A percentile compares a stretch with the other conserved stretches of the same genome.
phyloP scores from a whole-genome alignment of 2,113 vertebrate species.

The Hippocampus comes region DNA sequence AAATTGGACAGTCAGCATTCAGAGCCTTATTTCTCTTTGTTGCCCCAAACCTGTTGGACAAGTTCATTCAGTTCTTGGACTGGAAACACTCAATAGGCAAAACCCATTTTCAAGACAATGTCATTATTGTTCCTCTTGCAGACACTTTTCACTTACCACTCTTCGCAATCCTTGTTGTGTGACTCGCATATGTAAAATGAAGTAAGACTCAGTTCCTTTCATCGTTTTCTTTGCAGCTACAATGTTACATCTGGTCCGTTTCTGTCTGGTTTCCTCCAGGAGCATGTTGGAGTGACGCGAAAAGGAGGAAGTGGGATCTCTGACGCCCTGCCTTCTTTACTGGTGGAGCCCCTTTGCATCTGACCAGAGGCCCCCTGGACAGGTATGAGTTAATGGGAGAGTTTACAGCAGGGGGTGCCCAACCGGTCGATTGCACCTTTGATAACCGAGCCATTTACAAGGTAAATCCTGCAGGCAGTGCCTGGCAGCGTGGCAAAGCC shows the following conservation, averaged over 20 bases:
- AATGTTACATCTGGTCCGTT: slow-evolving; percentile 2
- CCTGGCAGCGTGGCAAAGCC: neutral
- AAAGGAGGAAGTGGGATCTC: slow-evolving; percentile 68
- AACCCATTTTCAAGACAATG: no score
- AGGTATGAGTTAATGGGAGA: slow-evolving; percentile 49
- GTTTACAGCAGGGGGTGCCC: neutral
- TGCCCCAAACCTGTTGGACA: neutral
- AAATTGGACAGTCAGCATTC: no score
- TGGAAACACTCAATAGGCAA: no score
- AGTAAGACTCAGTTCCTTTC: neutral
- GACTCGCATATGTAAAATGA: neutral
- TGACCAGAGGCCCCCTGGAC: slow-evolving; percentile 56
- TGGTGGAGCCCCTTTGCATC: slow-evolving; percentile 65
- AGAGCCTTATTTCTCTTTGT: no score
- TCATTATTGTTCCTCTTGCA: no score
- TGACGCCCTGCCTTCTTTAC: slow-evolving; percentile 61
- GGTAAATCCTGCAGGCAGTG: slow-evolving; percentile 26
- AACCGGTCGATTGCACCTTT: slow-evolving; percentile 20
- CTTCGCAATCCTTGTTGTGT: neutral
- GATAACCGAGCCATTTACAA: slow-evolving; percentile 8
- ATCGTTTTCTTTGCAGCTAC: neutral
- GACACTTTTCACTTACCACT: no score
- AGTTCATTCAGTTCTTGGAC: neutral
- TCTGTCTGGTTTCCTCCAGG: slow-evolving; percentile 41
- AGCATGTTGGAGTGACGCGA: slow-evolving; percentile 69